phyloP scores from a whole-genome alignment of 2,113 vertebrate genomes.

The Xyrauchen texanus region DNA sequence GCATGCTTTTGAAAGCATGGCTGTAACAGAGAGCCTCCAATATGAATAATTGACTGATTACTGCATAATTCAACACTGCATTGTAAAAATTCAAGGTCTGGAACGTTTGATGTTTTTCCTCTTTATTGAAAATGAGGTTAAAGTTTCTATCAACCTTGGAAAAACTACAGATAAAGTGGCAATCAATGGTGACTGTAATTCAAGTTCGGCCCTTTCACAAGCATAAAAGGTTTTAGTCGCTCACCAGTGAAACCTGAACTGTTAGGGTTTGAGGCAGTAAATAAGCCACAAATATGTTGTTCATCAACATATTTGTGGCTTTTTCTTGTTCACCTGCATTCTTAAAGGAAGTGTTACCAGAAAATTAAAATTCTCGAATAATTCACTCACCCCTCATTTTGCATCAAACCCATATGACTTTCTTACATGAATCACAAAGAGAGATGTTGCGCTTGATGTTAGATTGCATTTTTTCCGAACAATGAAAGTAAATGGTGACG shows the following conservation, averaged over 20 bases:
- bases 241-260: conserved; percentile 38
- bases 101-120: conserved; percentile 95
- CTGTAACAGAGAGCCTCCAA: conserved; percentile 87
- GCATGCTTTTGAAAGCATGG: conserved; percentile 98
- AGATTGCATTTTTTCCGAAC: no score
- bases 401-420: no score
- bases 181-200: conserved; percentile 91
- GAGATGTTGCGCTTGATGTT: no score
- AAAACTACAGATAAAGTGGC: conserved; percentile 92
- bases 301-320: conserved; percentile 57
- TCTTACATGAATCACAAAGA: no score
- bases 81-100: conserved; percentile 99
- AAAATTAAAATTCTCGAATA: no score
- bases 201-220: conserved; percentile 56
- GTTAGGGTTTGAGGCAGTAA: conserved; percentile 57
- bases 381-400: no score
- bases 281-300: conserved; percentile 56
- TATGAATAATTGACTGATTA: conserved; percentile 99
- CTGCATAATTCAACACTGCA: conserved; percentile 99
- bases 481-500: no score
- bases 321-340: not conserved
- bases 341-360: not conserved
- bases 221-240: conserved; percentile 45
- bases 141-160: conserved; percentile 99
- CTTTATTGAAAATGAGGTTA: conserved; percentile 97